Evolutionary conservation across 2,797 vertebrate genomes (phyloP).

Genomic region (Schizopygopsis malacanthus): DNA sequence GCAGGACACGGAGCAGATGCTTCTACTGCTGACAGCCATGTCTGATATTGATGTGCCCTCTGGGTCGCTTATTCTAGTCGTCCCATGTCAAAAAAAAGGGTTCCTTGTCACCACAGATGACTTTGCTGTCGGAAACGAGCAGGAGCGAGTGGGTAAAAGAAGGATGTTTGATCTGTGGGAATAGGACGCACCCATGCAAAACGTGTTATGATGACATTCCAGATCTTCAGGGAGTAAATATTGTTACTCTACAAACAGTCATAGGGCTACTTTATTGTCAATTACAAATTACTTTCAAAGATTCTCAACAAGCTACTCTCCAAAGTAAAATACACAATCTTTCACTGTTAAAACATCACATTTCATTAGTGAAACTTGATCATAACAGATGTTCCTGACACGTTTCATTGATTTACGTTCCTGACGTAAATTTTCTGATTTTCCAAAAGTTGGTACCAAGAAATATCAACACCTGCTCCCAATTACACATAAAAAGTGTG

Average conservation of each 20-base stretch:
- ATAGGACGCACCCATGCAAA: not conserved
- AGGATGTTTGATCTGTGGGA: not conserved
- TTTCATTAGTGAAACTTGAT: no score
- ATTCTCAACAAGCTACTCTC: not conserved
- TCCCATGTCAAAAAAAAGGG: constrained; percentile 15
- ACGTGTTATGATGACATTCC: constrained; percentile 5
- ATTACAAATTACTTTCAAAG: not conserved
- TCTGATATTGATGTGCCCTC: constrained; percentile 55
- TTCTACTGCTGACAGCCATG: constrained; percentile 48
- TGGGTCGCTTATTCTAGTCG: constrained; percentile 37
- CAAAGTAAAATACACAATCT: not conserved
- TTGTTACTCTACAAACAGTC: not conserved
- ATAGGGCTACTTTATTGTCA: not conserved
- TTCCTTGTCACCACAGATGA: constrained; percentile 41
- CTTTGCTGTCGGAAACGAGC: constrained; percentile 49
- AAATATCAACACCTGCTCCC: no score
- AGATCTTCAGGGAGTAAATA: not conserved
- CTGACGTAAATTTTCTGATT: no score
- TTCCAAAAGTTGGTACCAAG: no score
- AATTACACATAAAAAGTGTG: no score
- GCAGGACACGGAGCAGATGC: constrained; percentile 39
- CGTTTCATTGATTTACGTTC: no score
- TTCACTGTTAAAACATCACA: no score
- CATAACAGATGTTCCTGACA: no score
- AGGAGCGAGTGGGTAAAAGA: constrained; percentile 5